Evolutionary conservation across 2,888 invertebrate genomes (phyloP), one percentile per base, ranked within the genome.

Genomic region (Hemithea aestivaria): DNA sequence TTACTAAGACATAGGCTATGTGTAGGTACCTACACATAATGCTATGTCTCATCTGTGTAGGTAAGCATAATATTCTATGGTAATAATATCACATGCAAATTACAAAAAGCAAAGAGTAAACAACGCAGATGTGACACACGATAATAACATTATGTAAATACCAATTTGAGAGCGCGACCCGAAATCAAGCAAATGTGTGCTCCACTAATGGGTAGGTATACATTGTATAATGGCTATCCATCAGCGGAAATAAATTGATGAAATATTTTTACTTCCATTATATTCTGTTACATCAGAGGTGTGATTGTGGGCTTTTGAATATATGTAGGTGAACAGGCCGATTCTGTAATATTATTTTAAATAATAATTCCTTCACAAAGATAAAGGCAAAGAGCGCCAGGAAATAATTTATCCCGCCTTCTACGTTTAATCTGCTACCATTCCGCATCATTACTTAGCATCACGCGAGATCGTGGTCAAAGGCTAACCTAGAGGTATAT

Each of bases 211-310:
- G 44, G 27, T 40, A 26, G 44, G 27, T 40, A 26, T 22, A 36
- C 40, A 33, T 39, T 33, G 38, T 45, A n/a, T n/a, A 43, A 41
- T 45, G 29, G 39, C 45, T 41, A 58, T 62, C 54, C 62, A 53
- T 58, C 62, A 60, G 48, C 25, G 37, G 52, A 56, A 55, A 58
- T 62, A 57, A 59, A 61, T 54, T 56, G 61, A 53, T 45, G 46
- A 56, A 64, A 64, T 63, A 63, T 62, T 59, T 58, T 56, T 56
- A 49, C 43, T 48, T 36, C 50, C 53, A 62, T 67, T 58, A 63
- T 62, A 56, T 56, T 35, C 51, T 43, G 61, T 46, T 45, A 59
- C 58, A 59, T 66, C 66, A 65, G 61, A 71, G 59, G 55, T 48
- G 48, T 53, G 45, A 58, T 62, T 62, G 61, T 51, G 47, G 49